phyloP scores from a whole-genome alignment of 1,140 invertebrate species.

The Dryas iulia region DNA sequence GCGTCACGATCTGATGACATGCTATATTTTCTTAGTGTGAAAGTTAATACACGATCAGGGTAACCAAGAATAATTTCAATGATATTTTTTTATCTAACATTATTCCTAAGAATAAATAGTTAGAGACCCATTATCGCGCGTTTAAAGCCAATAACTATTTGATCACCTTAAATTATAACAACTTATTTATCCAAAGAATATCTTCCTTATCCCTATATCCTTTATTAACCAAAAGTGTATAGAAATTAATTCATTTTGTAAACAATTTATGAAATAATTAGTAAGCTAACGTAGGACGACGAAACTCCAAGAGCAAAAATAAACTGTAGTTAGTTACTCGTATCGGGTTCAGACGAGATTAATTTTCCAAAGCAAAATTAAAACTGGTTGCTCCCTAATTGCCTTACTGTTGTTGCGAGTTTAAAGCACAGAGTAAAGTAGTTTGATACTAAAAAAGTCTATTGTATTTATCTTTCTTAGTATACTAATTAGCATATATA shows the following conservation, averaged over 20 bases:
- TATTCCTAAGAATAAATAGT: too few species aligned
- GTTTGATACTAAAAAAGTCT: neutral
- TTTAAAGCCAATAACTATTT: too few species aligned
- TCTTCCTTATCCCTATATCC: too few species aligned
- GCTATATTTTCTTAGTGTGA: too few species aligned
- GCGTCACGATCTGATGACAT: too few species aligned
- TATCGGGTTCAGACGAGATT: slow-evolving; percentile 1
- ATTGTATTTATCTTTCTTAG: neutral
- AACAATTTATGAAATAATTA: slow-evolving; percentile 1
- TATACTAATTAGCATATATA: neutral
- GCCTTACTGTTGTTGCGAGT: neutral
- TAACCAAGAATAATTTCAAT: too few species aligned
- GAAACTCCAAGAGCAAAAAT: neutral
- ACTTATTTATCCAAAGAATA: too few species aligned
- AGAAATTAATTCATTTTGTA: neutral
- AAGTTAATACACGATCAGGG: too few species aligned
- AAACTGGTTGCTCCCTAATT: slow-evolving; percentile 1
- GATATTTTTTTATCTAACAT: too few species aligned
- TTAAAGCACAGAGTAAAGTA: neutral
- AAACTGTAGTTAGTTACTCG: neutral
- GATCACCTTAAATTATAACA: too few species aligned
- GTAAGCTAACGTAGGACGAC: neutral
- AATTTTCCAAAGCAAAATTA: slow-evolving; percentile 2
- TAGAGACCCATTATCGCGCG: too few species aligned
- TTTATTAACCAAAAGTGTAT: too few species aligned